Base-by-base conservation (phyloP, 2,797 vertebrate species). In the Danionella dracula region DNA sequence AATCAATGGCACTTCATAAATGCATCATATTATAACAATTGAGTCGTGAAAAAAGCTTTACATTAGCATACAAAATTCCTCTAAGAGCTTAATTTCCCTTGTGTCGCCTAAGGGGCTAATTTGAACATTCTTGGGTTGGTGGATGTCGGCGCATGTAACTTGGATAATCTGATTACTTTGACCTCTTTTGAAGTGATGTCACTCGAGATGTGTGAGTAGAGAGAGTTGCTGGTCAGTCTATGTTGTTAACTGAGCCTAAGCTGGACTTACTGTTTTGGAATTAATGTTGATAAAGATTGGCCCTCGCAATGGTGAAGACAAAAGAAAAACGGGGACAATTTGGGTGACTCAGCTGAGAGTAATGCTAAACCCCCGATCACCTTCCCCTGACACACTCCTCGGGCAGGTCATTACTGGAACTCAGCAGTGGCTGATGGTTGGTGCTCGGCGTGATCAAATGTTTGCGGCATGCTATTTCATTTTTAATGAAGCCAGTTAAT, bases 161-260 rank as follows among this genome's bases (percentile, higher is more conserved):
- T 48, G 61, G 71, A 83, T 86, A 84, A 88, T 88, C 80, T 87
- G 80, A 88, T 86, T 85, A 83, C 66, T 4, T 13, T 83, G 79
- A 79, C 81, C 81, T 82, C 80, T 63, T 85, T 77, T 79, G 7
- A 66, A 72, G 75, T 76, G 79, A 85, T 84, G 83, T 84, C 84
- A 83, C 71, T 65, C 66, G 70, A 64, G 75, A 72, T 83, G 79
- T 81, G 79, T 66, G 71, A 75, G 78, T 76, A 80, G 81, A 78
- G 79, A 82, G 82, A 32, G 54, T 53, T 44, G 67, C 2, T 71
- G 72, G 76, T 79, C 73, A 75, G 54, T 76, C 34, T 46, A 61
- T 41, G 60, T 56, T 55, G 75, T 13, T 73, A 83, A 74, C 79
- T 79, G 75, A 72, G 58, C 51, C 75, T 75, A 42, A 67, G 57